Conservation (phyloP, 2,888 invertebrate genomes). For the Podabrus alpinus region DNA sequence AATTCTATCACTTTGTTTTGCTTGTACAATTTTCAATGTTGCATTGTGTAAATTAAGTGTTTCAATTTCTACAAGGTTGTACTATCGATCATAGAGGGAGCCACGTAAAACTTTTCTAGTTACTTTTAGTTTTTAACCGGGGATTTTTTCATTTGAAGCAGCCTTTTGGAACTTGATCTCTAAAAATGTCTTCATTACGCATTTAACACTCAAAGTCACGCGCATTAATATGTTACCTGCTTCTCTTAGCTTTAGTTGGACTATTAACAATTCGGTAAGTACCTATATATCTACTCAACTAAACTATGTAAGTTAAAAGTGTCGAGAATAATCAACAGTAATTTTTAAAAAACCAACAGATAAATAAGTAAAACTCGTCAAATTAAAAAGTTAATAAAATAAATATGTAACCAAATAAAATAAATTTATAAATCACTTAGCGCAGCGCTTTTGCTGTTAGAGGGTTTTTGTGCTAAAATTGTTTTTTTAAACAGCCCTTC, state of each 20-base stretch:
- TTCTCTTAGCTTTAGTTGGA: neutral
- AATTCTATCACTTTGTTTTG: neutral
- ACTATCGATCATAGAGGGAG: no score
- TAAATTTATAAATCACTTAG: neutral
- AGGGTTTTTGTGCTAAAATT: neutral
- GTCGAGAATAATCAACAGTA: neutral
- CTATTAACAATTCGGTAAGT: neutral
- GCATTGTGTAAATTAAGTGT: neutral
- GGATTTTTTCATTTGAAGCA: neutral
- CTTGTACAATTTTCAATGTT: neutral
- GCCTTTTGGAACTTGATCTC: neutral
- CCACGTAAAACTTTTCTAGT: no score
- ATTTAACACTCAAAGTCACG: neutral
- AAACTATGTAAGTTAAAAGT: neutral
- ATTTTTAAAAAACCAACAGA: neutral
- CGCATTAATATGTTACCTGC: neutral
- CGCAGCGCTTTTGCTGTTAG: neutral
- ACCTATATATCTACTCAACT: no score
- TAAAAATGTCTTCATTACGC: neutral
- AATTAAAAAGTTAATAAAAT: neutral
- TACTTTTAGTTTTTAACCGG: no score
- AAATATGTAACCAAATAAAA: neutral
- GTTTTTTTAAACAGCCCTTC: slow-evolving; percentile 61
- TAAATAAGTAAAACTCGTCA: neutral
- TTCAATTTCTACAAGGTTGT: neutral